Evolutionary conservation across 2,888 invertebrate genomes (phyloP), one percentile per base, ranked within the genome.

Genomic region (Brachyopa scutellaris): DNA sequence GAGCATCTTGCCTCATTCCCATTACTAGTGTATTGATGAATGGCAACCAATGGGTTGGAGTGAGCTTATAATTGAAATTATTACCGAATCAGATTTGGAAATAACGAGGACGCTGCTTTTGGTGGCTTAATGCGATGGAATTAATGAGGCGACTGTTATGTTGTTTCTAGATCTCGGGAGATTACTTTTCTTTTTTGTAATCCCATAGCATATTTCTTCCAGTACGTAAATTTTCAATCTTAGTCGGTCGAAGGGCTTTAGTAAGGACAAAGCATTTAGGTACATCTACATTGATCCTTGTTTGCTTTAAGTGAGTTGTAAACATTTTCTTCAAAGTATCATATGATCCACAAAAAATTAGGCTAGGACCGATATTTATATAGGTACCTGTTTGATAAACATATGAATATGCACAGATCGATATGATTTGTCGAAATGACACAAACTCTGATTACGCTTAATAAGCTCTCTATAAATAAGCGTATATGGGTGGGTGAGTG

Each of bases 81-180:
- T 82, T 82, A 77, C 82, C 77, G 77, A 70, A 77, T 82, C 57
- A 66, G 82, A 77, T 77, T 76, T 66, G 55, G 40, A 29, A 61
- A 36, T 31, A 70, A 67, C 59, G 40, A 62, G 57, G 69, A 51
- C 77, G 70, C 55, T 45, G 82, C 40, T 86, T 78, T 73, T 79
- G 51, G 49, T 76, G 85, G 85, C 73, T 84, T 84, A 86, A 79
- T 85, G 67, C 84, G 61, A 69, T 61, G 84, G 83, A 85, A 84
- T 85, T 84, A 86, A 85, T 85, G 84, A 83, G 82, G 74, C 67
- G 55, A 66, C 55, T 66, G 61, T 77, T 74, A 62, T 82, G 21
- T 70, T 51, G 59, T 38, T 17, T 8, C 11, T 2, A 59, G 23
- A 36, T 36, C 53, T 57, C 1, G 42, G 76, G 67, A 45, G 80